Evolutionary conservation across 2,113 vertebrate genomes (phyloP), one percentile per base, ranked within the genome.

Genomic region (Herpailurus yagouaroundi): DNA sequence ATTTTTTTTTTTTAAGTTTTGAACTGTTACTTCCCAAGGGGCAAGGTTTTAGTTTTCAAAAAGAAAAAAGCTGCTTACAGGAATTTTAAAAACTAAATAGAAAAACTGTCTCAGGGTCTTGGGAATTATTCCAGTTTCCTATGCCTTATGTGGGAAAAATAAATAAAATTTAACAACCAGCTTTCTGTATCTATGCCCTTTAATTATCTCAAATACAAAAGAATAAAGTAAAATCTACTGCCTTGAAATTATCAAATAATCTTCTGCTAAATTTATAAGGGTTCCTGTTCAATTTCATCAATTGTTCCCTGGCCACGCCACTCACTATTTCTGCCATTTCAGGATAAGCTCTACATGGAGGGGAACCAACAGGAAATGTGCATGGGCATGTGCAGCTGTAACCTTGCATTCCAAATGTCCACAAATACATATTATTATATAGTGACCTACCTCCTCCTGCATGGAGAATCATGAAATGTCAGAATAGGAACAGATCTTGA

Each of bases 31-130:
- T 97, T 55, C 14, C 63, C 21, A 82, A 91, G 57, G 11, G 21
- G 71, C 83, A 96, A 29, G 94, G 12, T 87, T 94, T 90, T 92
- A 92, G 71, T 60, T 95, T 89, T 91, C 66, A 97, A 89, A 80
- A 82, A 80, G 63, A n/a, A 60, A 97, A 97, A 83, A 76, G 31
- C 48, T 94, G 41, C 84, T 31, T 81, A 89, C 33, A 96, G 66
- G 63, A 95, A 87, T 97, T 97, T 97, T 74, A 91, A 90, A 91
- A 94, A 92, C 36, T 66, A 89, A 66, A 86, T 7, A 55, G 45
- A 4, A 1, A 94, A 95, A 66, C 7, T 90, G 2, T 95, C 91
- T 60, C 21, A 15, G n/a, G 3, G 16, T 87, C 3, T 3, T 77
- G 10, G 21, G 15, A 94, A 63, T 95, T 94, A 87, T 79, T 89